These are phyloP conservation scores for Pantherophis guttatus DNA, from an alignment of 2,113 vertebrate species.

Conservation along the genomic window DNA sequence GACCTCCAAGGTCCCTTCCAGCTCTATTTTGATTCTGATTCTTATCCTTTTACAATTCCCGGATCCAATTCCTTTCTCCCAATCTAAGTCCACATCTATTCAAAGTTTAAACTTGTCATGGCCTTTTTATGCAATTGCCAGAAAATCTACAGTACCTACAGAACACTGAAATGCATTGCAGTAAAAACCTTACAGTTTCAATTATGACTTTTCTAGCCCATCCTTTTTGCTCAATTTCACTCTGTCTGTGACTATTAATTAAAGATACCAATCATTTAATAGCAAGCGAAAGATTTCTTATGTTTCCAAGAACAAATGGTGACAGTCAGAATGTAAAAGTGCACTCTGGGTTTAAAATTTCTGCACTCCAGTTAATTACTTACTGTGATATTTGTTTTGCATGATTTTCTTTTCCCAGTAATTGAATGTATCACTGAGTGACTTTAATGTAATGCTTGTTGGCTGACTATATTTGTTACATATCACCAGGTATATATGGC, in stretches of 20 bases:
- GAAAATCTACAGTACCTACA: not conserved
- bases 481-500: slow-evolving; percentile 2
- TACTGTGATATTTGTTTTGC: slow-evolving; percentile 40
- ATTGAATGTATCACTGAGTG: slow-evolving; percentile 34
- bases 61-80: not conserved
- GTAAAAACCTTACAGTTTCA: not conserved
- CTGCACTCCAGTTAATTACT: slow-evolving; percentile 50
- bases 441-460: slow-evolving; percentile 27
- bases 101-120: not conserved
- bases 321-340: slow-evolving; percentile 30
- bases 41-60: not conserved
- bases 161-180: not conserved
- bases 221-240: slow-evolving; percentile 23
- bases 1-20: too few relatives aligned
- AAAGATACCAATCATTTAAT: slow-evolving; percentile 33
- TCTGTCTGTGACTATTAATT: not conserved
- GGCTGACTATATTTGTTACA: slow-evolving; percentile 12
- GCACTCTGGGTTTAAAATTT: slow-evolving; percentile 42
- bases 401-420: slow-evolving; percentile 38
- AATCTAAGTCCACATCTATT: not conserved
- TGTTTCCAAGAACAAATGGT: slow-evolving; percentile 22
- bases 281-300: slow-evolving; percentile 20
- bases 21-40: too few relatives aligned
- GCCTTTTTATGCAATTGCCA: not conserved
- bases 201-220: slow-evolving; percentile 13